Percentiles rank a stretch among this genome's conserved stretches.
Conservation (phyloP, 2,113 vertebrate genomes). For the Bubalus kerabau region DNA sequence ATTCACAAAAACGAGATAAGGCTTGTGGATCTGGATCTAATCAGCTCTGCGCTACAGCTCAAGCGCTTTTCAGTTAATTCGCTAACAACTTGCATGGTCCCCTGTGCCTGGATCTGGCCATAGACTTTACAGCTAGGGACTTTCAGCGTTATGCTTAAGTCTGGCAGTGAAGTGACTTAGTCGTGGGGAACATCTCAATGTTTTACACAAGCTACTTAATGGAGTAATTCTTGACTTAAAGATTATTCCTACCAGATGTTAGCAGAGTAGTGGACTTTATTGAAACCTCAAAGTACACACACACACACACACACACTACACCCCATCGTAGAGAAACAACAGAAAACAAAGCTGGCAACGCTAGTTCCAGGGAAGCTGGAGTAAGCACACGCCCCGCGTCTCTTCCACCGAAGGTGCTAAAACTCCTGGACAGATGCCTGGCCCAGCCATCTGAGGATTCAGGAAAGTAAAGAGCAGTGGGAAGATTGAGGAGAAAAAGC, state of each 20-base stretch:
- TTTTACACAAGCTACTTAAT: fast-evolving
- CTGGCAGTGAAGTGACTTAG: no score
- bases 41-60: fast-evolving
- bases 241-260: not conserved
- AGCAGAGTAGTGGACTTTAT: fast-evolving
- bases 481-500: not conserved
- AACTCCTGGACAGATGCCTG: fast-evolving
- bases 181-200: fast-evolving
- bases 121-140: fast-evolving
- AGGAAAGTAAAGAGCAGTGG: not conserved
- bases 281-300: not conserved
- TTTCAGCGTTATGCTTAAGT: not conserved
- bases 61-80: fast-evolving
- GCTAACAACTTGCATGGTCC: fast-evolving
- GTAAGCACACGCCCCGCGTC: fast-evolving
- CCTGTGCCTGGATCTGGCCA: fast-evolving
- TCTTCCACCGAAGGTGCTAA: fast-evolving
- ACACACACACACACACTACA: fast-evolving
- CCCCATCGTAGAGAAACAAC: not conserved
- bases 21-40: fast-evolving
- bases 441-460: not conserved
- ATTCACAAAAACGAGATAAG: not conserved
- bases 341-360: fast-evolving
- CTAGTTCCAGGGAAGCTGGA: not conserved
- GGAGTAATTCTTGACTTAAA: not conserved